Conservation (phyloP, 2,797 vertebrate species). For the Chlorospingus semifuscus region DNA sequence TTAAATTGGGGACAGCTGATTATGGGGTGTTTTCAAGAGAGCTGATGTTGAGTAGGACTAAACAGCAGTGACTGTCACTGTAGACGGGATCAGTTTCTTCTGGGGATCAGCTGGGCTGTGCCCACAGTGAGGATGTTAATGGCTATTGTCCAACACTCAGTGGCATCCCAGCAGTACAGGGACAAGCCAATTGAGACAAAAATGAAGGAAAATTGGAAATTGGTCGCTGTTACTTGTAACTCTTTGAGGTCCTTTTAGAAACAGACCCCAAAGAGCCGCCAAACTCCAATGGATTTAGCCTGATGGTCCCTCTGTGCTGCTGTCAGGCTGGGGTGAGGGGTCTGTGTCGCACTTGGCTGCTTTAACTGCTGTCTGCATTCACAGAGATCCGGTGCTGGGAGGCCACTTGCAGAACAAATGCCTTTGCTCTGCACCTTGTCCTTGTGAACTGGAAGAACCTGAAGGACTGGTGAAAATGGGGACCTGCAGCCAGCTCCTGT, state of each 20-base stretch:
- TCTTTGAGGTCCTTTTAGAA: background rate
- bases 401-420: background rate
- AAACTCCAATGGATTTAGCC: background rate
- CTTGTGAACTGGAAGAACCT: slow-evolving; percentile 8
- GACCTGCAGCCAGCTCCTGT: background rate
- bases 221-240: background rate
- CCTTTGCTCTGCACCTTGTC: background rate
- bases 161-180: background rate
- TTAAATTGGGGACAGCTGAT: background rate
- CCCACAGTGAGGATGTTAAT: fast-evolving
- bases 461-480: background rate
- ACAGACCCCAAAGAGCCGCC: background rate
- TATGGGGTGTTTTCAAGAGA: background rate
- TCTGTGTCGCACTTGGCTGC: background rate
- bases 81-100: background rate
- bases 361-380: background rate
- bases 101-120: background rate
- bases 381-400: background rate
- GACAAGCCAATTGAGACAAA: background rate
- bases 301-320: fast-evolving
- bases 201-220: background rate
- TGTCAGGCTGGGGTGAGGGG: background rate
- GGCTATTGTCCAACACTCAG: background rate
- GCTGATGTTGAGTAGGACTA: background rate
- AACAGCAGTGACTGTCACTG: fast-evolving